These are phyloP conservation scores for Rhipidura dahli DNA, from an alignment of 2,113 vertebrate genomes.

Conservation along the genomic window DNA sequence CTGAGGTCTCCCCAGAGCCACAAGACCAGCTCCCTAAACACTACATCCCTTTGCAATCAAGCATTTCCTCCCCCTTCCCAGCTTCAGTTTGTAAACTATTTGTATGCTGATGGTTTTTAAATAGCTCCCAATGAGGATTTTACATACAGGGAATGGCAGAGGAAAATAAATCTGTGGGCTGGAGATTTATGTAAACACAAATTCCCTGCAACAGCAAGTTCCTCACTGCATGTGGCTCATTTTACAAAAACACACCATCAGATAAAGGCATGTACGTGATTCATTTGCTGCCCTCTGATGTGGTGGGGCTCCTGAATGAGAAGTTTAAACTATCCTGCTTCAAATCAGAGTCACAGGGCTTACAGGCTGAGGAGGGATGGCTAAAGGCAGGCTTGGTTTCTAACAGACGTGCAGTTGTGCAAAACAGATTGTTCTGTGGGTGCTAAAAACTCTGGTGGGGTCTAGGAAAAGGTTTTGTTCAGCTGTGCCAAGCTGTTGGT, in stretches of 20 bases:
- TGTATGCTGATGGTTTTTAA: constrained; percentile 38
- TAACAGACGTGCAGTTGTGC: background rate
- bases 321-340: background rate
- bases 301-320: constrained; percentile 6
- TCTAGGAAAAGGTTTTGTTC: background rate
- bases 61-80: background rate
- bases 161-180: constrained; percentile 5
- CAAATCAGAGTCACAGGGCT: background rate
- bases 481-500: background rate
- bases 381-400: background rate
- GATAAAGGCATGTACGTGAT: constrained; percentile 53
- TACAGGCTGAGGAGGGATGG: background rate
- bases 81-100: constrained; percentile 7
- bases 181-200: constrained; percentile 57
- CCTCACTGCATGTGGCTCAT: constrained; percentile 28
- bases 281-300: constrained; percentile 29
- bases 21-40: background rate
- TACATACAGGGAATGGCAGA: background rate
- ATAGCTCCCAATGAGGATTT: constrained; percentile 43
- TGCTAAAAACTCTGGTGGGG: background rate
- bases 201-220: constrained; percentile 47
- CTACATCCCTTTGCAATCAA: background rate
- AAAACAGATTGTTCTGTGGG: background rate
- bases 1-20: background rate
- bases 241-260: constrained; percentile 49